phyloP scores from a whole-genome alignment of 2,888 invertebrate genomes.

The Caenorhabditis sinica region DNA sequence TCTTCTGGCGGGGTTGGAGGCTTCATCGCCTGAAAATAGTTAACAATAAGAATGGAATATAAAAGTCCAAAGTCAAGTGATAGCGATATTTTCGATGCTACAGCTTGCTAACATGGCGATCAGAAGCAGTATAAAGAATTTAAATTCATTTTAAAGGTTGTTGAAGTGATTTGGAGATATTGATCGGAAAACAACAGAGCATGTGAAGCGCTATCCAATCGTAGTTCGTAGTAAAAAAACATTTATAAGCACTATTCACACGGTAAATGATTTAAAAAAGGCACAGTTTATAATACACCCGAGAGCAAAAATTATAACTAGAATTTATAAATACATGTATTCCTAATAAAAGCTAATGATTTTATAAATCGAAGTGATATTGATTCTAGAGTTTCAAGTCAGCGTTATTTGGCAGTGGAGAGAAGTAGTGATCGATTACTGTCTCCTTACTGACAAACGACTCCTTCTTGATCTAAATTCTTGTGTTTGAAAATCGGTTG shows the following conservation, averaged over 20 bases:
- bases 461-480: slow-evolving; percentile 92
- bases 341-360: slow-evolving; percentile 27
- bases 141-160: background rate
- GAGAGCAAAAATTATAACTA: slow-evolving; percentile 27
- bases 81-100: no score
- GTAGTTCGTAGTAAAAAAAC: background rate
- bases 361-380: slow-evolving; percentile 3
- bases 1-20: no score
- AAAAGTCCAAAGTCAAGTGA: no score
- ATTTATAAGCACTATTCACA: slow-evolving; percentile 26
- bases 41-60: no score
- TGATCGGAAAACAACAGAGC: slow-evolving; percentile 8
- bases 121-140: no score
- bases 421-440: slow-evolving; percentile 77
- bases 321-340: slow-evolving; percentile 32
- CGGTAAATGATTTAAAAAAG: slow-evolving; percentile 30
- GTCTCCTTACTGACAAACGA: slow-evolving; percentile 87
- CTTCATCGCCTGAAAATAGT: no score
- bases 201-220: no score
- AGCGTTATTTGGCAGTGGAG: slow-evolving; percentile 73
- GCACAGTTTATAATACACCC: slow-evolving; percentile 48
- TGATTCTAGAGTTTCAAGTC: slow-evolving; percentile 67
- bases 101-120: no score
- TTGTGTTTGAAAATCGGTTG: slow-evolving; percentile 93
- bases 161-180: background rate